Evolutionary conservation across 2,888 invertebrate species (phyloP).

Genomic region (Pyrochroa serraticornis): DNA sequence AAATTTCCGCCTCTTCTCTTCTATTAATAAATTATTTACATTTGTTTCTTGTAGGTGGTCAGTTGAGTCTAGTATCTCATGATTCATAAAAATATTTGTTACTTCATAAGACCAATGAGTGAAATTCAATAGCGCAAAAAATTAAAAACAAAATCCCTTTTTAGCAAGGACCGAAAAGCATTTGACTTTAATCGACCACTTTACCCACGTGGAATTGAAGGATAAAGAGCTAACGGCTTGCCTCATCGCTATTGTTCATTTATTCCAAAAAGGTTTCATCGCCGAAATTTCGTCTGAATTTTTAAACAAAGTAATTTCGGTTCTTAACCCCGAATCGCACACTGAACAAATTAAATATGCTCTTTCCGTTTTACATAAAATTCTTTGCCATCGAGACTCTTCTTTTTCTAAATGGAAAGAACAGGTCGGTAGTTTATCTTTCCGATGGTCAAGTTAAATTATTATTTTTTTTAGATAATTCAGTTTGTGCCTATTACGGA

Average conservation of each 20-base stretch:
- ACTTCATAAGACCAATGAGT: too few species aligned
- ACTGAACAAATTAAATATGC: constrained; percentile 43
- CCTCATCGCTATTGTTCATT: constrained; percentile 45
- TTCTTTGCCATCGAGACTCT: constrained; percentile 40
- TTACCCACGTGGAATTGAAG: constrained; percentile 27
- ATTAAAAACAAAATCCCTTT: constrained; percentile 17
- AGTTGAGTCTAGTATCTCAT: too few species aligned
- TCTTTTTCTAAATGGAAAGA: constrained; percentile 45
- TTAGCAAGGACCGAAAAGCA: constrained; percentile 33
- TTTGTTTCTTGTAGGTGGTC: too few species aligned
- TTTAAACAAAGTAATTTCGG: constrained; percentile 41
- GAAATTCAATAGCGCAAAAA: too few species aligned
- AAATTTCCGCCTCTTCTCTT: too few species aligned
- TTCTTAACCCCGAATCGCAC: constrained; percentile 39
- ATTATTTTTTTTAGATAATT: constrained; percentile 43
- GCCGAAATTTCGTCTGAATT: constrained; percentile 38
- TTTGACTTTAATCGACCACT: constrained; percentile 31
- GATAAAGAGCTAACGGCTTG: constrained; percentile 39
- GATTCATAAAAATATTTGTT: too few species aligned
- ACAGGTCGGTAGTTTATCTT: too few species aligned
- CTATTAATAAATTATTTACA: too few species aligned
- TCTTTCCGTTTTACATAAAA: constrained; percentile 49
- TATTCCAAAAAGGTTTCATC: constrained; percentile 45
- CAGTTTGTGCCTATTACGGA: constrained; percentile 40
- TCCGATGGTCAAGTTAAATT: constrained; percentile 1